A percentile compares a stretch with the other conserved stretches of the same genome.
phyloP scores from a whole-genome alignment of 1,140 invertebrate genomes.

The Teleogryllus occipitalis region DNA sequence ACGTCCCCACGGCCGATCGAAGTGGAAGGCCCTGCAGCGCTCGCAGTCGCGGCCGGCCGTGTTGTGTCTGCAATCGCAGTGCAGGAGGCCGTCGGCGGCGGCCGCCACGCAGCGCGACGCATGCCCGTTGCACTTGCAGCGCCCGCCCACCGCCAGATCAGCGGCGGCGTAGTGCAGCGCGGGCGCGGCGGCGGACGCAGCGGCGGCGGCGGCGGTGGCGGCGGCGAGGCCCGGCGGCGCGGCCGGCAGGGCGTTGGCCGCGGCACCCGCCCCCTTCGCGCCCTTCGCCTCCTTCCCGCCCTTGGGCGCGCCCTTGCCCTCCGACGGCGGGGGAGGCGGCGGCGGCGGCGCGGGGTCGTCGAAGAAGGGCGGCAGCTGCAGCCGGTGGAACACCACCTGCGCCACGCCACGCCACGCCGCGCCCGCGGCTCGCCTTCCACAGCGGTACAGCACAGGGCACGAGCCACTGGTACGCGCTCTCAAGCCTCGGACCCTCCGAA shows the following conservation, averaged over 20 bases:
- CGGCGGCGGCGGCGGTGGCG: conserved; percentile 10
- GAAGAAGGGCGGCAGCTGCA: conserved; percentile 54
- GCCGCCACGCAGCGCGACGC: conserved; percentile 79
- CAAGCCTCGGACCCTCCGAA: too few relatives aligned
- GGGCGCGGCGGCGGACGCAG: conserved; percentile 36
- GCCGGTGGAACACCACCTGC: conserved; percentile 73
- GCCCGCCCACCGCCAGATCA: conserved; percentile 95
- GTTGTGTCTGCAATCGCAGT: conserved; percentile 97
- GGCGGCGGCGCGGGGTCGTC: not conserved
- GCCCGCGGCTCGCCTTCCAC: too few relatives aligned
- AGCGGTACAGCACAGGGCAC: too few relatives aligned
- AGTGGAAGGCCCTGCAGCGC: conserved; percentile 96
- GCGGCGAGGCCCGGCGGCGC: conserved; percentile 29
- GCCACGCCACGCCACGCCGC: too few relatives aligned
- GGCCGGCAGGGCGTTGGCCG: conserved; percentile 24
- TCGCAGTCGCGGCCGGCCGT: conserved; percentile 97
- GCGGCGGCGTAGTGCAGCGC: conserved; percentile 81
- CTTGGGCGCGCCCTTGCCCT: conserved; percentile 19
- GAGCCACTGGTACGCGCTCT: too few relatives aligned
- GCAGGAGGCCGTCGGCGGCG: conserved; percentile 62
- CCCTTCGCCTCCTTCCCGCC: conserved; percentile 25
- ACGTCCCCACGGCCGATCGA: conserved; percentile 95
- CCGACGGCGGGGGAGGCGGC: too few relatives aligned
- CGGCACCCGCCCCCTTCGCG: conserved; percentile 24
- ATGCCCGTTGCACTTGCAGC: conserved; percentile 99